Conservation (phyloP, 2,888 invertebrate genomes). For the Drosophila conformis region DNA sequence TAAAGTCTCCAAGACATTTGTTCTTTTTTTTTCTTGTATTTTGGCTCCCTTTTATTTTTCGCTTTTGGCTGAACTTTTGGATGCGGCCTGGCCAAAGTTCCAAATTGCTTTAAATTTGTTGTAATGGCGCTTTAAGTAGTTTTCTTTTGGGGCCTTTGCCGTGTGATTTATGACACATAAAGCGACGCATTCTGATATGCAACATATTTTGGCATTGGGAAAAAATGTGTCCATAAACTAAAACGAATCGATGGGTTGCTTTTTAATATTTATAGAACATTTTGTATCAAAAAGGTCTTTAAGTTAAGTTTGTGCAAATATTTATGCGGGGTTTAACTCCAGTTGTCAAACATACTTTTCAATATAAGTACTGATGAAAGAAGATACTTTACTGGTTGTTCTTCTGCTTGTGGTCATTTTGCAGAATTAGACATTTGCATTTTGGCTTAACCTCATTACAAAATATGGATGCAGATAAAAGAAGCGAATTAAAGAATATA, state of each 20-base stretch:
- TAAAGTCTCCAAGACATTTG: constrained; percentile 82
- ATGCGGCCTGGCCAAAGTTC: constrained; percentile 59
- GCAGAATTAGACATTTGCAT: constrained; percentile 33
- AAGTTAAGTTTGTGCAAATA: neutral
- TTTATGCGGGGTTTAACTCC: neutral
- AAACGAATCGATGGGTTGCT: constrained; percentile 46
- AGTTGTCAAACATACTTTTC: neutral
- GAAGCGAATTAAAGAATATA: constrained; percentile 2
- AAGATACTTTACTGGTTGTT: constrained; percentile 8
- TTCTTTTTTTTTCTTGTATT: constrained; percentile 50
- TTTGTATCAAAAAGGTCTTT: neutral
- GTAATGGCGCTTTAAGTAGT: constrained; percentile 80
- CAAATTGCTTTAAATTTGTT: constrained; percentile 81
- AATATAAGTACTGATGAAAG: neutral
- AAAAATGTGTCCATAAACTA: constrained; percentile 48
- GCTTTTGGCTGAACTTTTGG: constrained; percentile 65
- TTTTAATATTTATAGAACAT: constrained; percentile 32
- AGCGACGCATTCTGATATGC: constrained; percentile 54
- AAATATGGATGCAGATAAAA: constrained; percentile 46
- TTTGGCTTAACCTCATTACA: constrained; percentile 39
- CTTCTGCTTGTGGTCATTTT: constrained; percentile 32
- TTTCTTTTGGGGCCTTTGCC: constrained; percentile 72
- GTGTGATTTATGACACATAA: constrained; percentile 69
- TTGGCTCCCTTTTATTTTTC: constrained; percentile 21
- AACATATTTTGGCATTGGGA: constrained; percentile 64